Percentiles rank a stretch among this genome's conserved stretches.
These are phyloP conservation scores for Hemibagrus guttatus DNA, from an alignment of 2,797 vertebrate species.

Conservation along the genomic window DNA sequence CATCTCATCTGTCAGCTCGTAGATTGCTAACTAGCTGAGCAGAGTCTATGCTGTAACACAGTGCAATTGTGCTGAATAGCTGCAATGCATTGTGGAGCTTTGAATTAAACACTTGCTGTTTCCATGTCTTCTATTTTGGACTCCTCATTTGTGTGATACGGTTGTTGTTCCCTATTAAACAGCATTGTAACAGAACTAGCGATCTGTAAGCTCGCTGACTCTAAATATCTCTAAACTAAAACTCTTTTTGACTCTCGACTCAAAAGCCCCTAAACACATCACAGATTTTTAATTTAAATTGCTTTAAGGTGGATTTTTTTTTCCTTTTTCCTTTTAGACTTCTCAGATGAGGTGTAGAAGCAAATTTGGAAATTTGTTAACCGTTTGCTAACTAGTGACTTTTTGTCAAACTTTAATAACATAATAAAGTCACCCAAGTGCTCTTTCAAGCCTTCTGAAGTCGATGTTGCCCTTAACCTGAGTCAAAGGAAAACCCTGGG, in stretches of 20 bases:
- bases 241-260: too few relatives aligned
- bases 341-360: too few relatives aligned
- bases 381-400: neutral
- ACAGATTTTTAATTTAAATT: too few relatives aligned
- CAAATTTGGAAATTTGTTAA: neutral
- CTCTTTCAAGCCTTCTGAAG: constrained; percentile 19
- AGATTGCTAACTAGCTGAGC: neutral
- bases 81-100: neutral
- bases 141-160: neutral
- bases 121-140: neutral
- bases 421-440: neutral
- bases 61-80: neutral
- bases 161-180: neutral
- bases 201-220: too few relatives aligned
- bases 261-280: too few relatives aligned
- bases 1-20: neutral
- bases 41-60: neutral
- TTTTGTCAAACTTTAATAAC: neutral
- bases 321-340: too few relatives aligned
- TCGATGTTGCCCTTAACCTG: neutral
- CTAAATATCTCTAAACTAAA: too few relatives aligned
- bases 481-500: constrained; percentile 48
- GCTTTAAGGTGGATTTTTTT: too few relatives aligned
- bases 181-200: neutral
- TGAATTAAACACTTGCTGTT: neutral